Evolutionary conservation across 2,888 invertebrate genomes (phyloP).

Genomic region (Tetramorium bicarinatum): DNA sequence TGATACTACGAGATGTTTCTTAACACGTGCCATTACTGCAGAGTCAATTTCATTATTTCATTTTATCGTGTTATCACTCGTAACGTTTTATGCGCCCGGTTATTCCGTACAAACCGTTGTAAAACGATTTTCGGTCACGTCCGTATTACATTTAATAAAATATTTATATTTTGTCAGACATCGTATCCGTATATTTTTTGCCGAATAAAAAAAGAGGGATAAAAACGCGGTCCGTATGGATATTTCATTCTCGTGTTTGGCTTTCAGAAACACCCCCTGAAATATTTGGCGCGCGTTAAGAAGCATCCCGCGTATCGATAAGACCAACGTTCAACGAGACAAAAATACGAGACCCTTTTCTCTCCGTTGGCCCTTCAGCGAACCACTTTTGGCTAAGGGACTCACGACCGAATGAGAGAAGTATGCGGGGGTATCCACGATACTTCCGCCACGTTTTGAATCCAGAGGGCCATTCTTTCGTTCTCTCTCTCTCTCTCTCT

Average conservation of each 20-base stretch:
- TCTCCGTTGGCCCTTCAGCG: conserved; percentile 27
- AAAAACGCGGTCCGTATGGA: background rate
- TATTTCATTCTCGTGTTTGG: background rate
- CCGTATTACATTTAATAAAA: conserved; percentile 36
- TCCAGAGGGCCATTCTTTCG: conserved; percentile 2
- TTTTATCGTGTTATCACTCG: background rate
- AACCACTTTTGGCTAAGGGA: conserved; percentile 4
- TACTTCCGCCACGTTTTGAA: conserved; percentile 14
- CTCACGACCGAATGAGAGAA: conserved; percentile 37
- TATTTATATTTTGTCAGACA: conserved; percentile 18
- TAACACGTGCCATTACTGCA: background rate
- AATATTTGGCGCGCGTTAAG: conserved; percentile 13
- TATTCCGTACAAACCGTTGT: background rate
- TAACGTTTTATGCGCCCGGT: background rate
- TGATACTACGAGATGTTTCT: conserved; percentile 9
- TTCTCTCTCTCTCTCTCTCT: conserved; percentile 18
- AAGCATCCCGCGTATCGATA: conserved; percentile 25
- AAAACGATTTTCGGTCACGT: background rate
- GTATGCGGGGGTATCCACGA: conserved; percentile 19
- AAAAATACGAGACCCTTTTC: conserved; percentile 52
- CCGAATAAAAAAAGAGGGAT: conserved; percentile 6
- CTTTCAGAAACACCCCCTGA: background rate
- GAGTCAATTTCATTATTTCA: background rate
- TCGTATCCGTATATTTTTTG: background rate
- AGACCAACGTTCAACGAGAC: conserved; percentile 52